Evolutionary conservation across 2,888 invertebrate genomes (phyloP).

Genomic region (Anticlea derivata): DNA sequence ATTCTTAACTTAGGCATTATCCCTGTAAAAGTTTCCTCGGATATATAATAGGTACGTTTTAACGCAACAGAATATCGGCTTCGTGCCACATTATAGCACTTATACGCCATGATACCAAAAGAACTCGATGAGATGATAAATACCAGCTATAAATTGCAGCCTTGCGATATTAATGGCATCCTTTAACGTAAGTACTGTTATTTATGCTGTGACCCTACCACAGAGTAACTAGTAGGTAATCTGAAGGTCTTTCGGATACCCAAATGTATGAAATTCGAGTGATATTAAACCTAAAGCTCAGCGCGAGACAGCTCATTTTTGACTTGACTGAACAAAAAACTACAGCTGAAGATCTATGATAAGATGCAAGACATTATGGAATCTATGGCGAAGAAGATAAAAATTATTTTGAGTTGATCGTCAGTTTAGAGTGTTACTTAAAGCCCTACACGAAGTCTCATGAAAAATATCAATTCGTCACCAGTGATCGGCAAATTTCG

Average conservation of each 20-base stretch:
- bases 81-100: conserved; percentile 39
- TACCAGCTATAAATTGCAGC: conserved; percentile 70
- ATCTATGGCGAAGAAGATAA: neutral
- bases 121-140: conserved; percentile 73
- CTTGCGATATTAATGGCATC: conserved; percentile 67
- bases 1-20: no score
- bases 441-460: conserved; percentile 48
- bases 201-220: conserved; percentile 8
- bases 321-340: no score
- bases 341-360: no score
- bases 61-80: conserved; percentile 9
- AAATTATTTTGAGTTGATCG: neutral
- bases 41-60: no score
- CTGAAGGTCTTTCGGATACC: no score
- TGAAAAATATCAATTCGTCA: conserved; percentile 76
- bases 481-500: conserved; percentile 46
- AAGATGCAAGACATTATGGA: no score
- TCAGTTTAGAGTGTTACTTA: neutral
- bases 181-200: conserved; percentile 42
- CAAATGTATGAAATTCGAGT: no score
- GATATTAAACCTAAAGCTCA: no score
- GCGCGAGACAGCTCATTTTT: no score
- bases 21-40: no score
- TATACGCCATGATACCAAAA: conserved; percentile 44
- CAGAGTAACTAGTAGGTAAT: neutral